These are phyloP conservation scores for Camponotus floridanus DNA, from an alignment of 1,140 invertebrate genomes.

Conservation along the genomic window DNA sequence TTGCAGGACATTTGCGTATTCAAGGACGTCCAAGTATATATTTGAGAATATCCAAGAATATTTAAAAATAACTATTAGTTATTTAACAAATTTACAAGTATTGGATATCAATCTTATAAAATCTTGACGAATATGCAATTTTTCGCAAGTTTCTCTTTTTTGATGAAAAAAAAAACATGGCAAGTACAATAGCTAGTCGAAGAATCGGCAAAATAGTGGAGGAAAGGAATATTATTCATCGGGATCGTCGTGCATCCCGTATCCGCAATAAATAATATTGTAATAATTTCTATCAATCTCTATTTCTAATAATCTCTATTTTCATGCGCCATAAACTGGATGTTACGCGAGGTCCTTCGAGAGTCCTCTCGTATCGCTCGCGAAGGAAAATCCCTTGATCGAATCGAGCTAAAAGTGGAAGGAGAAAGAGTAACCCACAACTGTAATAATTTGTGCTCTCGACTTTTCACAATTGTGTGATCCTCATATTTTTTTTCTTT, in stretches of 20 bases:
- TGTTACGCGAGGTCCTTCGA: slow-evolving; percentile 49
- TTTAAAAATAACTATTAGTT: slow-evolving; percentile 16
- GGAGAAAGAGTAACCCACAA: slow-evolving; percentile 6
- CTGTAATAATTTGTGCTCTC: slow-evolving; percentile 47
- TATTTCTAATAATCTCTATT: neutral
- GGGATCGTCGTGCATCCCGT: slow-evolving; percentile 9
- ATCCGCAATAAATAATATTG: neutral
- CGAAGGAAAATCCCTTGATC: slow-evolving; percentile 52
- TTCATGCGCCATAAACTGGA: slow-evolving; percentile 12
- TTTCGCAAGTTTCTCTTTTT: neutral
- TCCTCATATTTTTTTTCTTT: slow-evolving; percentile 7
- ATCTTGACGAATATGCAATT: slow-evolving; percentile 4
- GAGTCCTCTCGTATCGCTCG: slow-evolving; percentile 44
- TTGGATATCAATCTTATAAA: neutral
- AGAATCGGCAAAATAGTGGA: slow-evolving; percentile 5
- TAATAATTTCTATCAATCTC: neutral
- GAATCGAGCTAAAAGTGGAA: slow-evolving; percentile 6
- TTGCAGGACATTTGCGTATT: neutral
- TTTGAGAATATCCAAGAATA: slow-evolving; percentile 23
- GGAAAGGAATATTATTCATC: slow-evolving; percentile 9
- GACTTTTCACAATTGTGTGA: slow-evolving; percentile 25
- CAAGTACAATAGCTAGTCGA: neutral
- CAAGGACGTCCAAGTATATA: neutral
- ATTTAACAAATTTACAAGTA: slow-evolving; percentile 9
- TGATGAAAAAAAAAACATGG: neutral